Evolutionary conservation across 2,888 invertebrate species (phyloP).

Genomic region (Cristatella mucedo): DNA sequence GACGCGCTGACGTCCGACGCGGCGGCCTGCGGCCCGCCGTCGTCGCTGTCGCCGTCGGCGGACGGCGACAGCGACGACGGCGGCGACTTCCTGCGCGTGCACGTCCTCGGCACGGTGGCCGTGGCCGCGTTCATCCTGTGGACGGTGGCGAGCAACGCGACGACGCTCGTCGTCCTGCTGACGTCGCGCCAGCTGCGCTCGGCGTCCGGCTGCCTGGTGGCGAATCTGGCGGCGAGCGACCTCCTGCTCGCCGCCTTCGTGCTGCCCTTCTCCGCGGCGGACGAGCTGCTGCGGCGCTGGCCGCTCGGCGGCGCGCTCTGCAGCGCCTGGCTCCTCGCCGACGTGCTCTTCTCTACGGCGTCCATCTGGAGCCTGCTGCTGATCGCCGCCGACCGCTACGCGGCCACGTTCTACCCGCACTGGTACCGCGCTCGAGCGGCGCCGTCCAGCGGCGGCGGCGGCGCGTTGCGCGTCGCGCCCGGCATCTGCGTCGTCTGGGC

Average conservation of each 20-base stretch:
- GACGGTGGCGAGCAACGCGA: constrained; percentile 33
- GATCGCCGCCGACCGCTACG: constrained; percentile 37
- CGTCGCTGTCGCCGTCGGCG: too few relatives aligned
- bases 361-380: constrained; percentile 38
- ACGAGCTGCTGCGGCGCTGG: constrained; percentile 36
- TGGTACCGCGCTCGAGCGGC: constrained; percentile 37
- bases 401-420: constrained; percentile 37
- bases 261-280: constrained; percentile 31
- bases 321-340: constrained; percentile 28
- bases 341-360: constrained; percentile 38
- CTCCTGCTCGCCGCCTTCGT: constrained; percentile 34
- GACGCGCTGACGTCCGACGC: too few relatives aligned
- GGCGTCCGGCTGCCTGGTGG: constrained; percentile 37
- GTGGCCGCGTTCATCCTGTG: too few relatives aligned
- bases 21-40: too few relatives aligned
- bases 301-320: constrained; percentile 32
- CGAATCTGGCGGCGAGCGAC: constrained; percentile 37
- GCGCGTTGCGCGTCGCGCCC: constrained; percentile 25
- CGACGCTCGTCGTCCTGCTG: constrained; percentile 31
- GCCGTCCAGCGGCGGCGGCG: too few relatives aligned
- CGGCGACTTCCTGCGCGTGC: too few relatives aligned
- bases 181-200: too few relatives aligned
- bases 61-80: too few relatives aligned
- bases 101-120: too few relatives aligned
- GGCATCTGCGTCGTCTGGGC: constrained; percentile 37